phyloP scores from a whole-genome alignment of 1,140 invertebrate genomes.

The Oncopeltus fasciatus region DNA sequence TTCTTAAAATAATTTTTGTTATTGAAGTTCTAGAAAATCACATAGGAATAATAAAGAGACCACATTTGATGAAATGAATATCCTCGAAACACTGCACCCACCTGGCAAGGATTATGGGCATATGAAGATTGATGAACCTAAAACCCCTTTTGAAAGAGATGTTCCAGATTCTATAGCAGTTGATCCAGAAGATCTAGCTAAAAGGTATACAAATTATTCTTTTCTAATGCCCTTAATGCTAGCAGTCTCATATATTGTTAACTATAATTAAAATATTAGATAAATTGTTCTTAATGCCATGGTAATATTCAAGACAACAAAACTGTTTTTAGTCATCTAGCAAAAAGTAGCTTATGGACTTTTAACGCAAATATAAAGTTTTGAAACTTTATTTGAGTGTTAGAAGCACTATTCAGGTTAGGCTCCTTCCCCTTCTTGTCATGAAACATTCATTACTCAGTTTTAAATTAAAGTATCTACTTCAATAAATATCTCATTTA shows the following conservation, averaged over 20 bases:
- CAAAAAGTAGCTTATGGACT: no score
- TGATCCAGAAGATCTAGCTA: constrained; percentile 64
- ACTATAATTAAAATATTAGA: background rate
- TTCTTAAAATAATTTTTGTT: background rate
- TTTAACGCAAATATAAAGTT: no score
- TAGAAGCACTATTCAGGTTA: no score
- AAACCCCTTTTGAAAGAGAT: constrained; percentile 83
- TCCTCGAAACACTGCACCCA: constrained; percentile 93
- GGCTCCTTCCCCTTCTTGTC: no score
- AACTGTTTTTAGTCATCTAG: no score
- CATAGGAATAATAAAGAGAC: constrained; percentile 54
- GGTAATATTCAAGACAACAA: no score
- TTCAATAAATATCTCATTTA: no score
- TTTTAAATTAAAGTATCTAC: no score
- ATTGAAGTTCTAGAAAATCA: constrained; percentile 12
- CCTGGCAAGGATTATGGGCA: constrained; percentile 97
- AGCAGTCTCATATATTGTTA: background rate
- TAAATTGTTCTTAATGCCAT: background rate
- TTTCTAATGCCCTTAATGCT: background rate
- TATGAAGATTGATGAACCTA: constrained; percentile 98
- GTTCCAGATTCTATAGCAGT: constrained; percentile 52
- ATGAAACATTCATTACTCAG: no score
- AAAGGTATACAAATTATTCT: constrained; percentile 38
- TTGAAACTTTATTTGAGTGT: no score
- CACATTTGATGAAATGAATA: constrained; percentile 99